Evolutionary conservation across 1,140 invertebrate genomes (phyloP).

Genomic region (Battus philenor): DNA sequence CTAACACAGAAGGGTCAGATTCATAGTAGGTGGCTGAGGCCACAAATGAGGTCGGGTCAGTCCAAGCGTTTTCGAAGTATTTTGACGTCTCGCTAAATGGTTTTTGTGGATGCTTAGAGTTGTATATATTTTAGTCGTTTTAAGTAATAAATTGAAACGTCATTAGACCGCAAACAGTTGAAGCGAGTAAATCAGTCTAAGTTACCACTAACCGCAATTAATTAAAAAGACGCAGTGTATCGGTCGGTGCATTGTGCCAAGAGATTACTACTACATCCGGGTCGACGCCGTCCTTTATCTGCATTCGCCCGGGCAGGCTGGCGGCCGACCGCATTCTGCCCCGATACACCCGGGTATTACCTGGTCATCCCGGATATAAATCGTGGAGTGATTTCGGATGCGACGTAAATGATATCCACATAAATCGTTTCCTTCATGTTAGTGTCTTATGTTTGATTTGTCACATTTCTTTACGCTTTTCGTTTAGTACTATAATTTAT

Average conservation of each 20-base stretch:
- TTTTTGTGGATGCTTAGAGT: too few relatives aligned
- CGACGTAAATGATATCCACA: slow-evolving; percentile 4
- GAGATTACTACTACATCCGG: slow-evolving; percentile 27
- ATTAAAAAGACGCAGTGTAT: slow-evolving; percentile 16
- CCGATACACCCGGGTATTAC: slow-evolving; percentile 23
- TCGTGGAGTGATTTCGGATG: slow-evolving; percentile 14
- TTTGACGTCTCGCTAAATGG: too few relatives aligned
- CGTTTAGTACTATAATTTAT: too few relatives aligned
- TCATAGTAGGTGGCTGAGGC: too few relatives aligned
- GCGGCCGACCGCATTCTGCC: slow-evolving; percentile 29
- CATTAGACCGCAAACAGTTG: neutral
- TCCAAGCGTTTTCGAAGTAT: too few relatives aligned
- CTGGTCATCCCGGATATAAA: slow-evolving; percentile 22
- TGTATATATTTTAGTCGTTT: too few relatives aligned
- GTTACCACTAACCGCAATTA: slow-evolving; percentile 2
- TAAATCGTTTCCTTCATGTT: neutral
- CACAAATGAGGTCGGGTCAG: too few relatives aligned
- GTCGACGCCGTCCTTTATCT: slow-evolving; percentile 30
- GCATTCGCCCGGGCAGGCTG: slow-evolving; percentile 32
- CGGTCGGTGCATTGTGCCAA: slow-evolving; percentile 18
- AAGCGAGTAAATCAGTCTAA: neutral
- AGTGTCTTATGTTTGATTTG: slow-evolving; percentile 5
- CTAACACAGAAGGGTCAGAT: too few relatives aligned
- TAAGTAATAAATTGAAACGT: neutral
- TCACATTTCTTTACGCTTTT: too few relatives aligned